Conservation (phyloP, 2,797 vertebrate species). For the Hemitrygon akajei region DNA sequence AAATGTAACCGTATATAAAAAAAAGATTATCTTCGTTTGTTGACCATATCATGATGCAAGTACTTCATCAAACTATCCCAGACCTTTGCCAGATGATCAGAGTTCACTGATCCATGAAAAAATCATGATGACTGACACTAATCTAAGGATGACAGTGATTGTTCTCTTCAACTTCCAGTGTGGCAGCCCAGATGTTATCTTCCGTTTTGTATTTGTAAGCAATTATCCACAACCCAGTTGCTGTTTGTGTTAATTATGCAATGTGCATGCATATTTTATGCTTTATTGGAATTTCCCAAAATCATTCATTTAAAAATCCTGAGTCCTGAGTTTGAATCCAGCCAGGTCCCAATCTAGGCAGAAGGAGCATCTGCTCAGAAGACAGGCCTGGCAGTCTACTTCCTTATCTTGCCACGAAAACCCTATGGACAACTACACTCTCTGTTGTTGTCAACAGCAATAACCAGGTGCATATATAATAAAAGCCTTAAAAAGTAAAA, state of each 20-base stretch:
- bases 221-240: neutral
- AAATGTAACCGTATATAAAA: neutral
- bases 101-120: conserved; percentile 13
- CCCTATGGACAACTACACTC: no score
- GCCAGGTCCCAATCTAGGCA: no score
- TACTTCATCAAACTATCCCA: neutral
- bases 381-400: no score
- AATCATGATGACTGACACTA: neutral
- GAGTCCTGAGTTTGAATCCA: no score
- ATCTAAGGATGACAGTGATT: neutral
- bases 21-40: neutral
- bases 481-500: no score
- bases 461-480: no score
- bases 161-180: neutral
- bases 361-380: no score
- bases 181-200: neutral
- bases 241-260: neutral
- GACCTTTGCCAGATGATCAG: conserved; percentile 24
- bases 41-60: neutral
- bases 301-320: neutral
- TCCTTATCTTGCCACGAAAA: no score
- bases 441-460: no score
- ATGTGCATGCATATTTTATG: neutral
- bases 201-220: neutral
- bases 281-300: neutral